Conservation (phyloP, 2,888 invertebrate genomes). For the Achlya flavicornis region DNA sequence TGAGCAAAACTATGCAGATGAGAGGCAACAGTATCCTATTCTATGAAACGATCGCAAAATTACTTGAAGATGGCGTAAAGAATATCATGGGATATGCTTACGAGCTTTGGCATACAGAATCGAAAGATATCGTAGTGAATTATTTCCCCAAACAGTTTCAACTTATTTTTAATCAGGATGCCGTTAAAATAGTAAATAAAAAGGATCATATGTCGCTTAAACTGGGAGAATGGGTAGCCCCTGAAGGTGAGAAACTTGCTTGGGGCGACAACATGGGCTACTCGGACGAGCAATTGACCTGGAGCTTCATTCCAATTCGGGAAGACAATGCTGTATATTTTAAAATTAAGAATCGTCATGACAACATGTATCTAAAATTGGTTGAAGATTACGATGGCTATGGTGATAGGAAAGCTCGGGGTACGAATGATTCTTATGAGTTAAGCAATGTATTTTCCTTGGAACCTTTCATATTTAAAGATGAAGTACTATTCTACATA, state of each 20-base stretch:
- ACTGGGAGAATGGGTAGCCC: constrained; percentile 27
- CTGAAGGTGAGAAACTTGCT: constrained; percentile 29
- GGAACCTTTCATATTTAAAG: constrained; percentile 34
- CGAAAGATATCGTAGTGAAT: constrained; percentile 29
- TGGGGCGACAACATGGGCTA: constrained; percentile 39
- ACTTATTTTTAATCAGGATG: constrained; percentile 32
- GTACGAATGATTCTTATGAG: constrained; percentile 21
- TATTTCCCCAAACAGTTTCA: constrained; percentile 41
- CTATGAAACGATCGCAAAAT: constrained; percentile 28
- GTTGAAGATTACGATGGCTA: constrained; percentile 26
- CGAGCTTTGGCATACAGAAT: constrained; percentile 39
- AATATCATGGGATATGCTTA: constrained; percentile 39
- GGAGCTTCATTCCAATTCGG: constrained; percentile 43
- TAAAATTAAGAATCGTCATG: constrained; percentile 38
- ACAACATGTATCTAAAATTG: constrained; percentile 41
- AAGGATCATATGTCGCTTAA: constrained; percentile 38
- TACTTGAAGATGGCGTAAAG: constrained; percentile 29
- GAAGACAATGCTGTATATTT: constrained; percentile 37
- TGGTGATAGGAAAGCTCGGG: constrained; percentile 41
- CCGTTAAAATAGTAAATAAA: constrained; percentile 39
- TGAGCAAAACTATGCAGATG: constrained; percentile 32
- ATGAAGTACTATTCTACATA: constrained; percentile 39
- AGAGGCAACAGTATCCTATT: constrained; percentile 24
- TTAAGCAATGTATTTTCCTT: constrained; percentile 35
- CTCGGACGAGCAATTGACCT: constrained; percentile 32